Percentiles rank a stretch among this genome's conserved stretches.
These are phyloP conservation scores for Condylostylus longicornis DNA, from an alignment of 1,140 invertebrate species.

Conservation along the genomic window DNA sequence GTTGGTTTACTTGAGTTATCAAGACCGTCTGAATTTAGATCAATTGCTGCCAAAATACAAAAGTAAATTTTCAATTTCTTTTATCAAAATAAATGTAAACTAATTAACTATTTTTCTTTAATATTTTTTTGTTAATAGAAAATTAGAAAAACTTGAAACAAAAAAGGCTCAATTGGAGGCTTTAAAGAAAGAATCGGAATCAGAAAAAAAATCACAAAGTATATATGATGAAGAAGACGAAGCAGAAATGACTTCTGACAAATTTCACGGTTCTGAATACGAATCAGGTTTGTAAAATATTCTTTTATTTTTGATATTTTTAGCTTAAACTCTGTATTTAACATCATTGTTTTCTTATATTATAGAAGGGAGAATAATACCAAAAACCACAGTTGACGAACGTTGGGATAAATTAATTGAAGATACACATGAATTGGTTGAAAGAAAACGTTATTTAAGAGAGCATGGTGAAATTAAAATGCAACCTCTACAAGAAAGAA, in stretches of 20 bases:
- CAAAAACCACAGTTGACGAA: slow-evolving; percentile 21
- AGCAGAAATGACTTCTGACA: no score
- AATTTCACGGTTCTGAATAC: no score
- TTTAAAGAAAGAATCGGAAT: not conserved
- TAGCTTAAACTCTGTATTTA: no score
- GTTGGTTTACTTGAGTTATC: slow-evolving; percentile 29
- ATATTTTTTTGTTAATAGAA: not conserved
- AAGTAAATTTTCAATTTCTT: slow-evolving; percentile 24
- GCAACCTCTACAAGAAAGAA: slow-evolving; percentile 16
- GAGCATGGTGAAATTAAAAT: slow-evolving; percentile 16
- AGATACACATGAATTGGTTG: slow-evolving; percentile 24
- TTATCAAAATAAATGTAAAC: not conserved
- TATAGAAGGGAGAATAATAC: no score
- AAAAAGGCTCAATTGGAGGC: no score
- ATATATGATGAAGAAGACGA: not conserved
- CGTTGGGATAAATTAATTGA: slow-evolving; percentile 25
- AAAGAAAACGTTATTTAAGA: slow-evolving; percentile 16
- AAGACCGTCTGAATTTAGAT: slow-evolving; percentile 32
- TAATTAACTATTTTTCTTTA: not conserved
- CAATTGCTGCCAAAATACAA: slow-evolving; percentile 31
- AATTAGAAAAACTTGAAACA: not conserved
- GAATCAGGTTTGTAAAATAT: no score
- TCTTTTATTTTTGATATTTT: no score
- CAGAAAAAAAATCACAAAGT: not conserved
- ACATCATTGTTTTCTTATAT: no score